These are phyloP conservation scores for Sapayoa aenigma DNA, from an alignment of 2,113 vertebrate genomes.

Conservation along the genomic window DNA sequence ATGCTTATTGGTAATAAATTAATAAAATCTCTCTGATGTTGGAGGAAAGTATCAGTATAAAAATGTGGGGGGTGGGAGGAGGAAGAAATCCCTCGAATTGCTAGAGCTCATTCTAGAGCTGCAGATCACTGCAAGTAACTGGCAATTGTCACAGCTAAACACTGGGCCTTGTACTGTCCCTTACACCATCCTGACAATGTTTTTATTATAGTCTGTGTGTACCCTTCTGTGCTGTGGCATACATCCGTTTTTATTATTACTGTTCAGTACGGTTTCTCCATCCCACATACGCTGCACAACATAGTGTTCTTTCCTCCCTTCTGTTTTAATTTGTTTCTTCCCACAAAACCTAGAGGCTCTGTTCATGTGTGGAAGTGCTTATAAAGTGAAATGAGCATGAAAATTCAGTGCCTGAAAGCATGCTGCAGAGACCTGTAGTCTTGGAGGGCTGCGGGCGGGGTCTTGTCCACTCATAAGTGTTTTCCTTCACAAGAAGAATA, in stretches of 20 bases:
- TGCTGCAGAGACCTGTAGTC: not conserved
- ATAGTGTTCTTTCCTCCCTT: conserved; percentile 29
- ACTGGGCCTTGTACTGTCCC: not conserved
- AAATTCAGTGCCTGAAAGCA: not conserved
- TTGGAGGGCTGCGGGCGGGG: not conserved
- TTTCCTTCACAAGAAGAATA: not conserved
- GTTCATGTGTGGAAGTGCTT: not conserved
- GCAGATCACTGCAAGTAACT: not conserved
- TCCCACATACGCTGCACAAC: not conserved
- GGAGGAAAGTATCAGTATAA: not conserved
- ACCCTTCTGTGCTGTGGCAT: not conserved
- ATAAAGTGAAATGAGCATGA: conserved; percentile 11
- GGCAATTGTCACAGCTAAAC: not conserved
- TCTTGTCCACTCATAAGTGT: not conserved
- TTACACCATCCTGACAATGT: not conserved
- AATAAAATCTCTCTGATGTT: not conserved
- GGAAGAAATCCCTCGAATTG: not conserved
- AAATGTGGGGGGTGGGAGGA: not conserved
- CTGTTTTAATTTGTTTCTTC: conserved; percentile 33
- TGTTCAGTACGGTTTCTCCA: not conserved
- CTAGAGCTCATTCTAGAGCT: not conserved
- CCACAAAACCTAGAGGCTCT: not conserved
- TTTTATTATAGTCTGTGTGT: not conserved
- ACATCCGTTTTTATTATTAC: not conserved
- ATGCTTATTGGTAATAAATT: not conserved